Evolutionary conservation across 2,113 vertebrate genomes (phyloP).

Genomic region (Podarcis muralis): DNA sequence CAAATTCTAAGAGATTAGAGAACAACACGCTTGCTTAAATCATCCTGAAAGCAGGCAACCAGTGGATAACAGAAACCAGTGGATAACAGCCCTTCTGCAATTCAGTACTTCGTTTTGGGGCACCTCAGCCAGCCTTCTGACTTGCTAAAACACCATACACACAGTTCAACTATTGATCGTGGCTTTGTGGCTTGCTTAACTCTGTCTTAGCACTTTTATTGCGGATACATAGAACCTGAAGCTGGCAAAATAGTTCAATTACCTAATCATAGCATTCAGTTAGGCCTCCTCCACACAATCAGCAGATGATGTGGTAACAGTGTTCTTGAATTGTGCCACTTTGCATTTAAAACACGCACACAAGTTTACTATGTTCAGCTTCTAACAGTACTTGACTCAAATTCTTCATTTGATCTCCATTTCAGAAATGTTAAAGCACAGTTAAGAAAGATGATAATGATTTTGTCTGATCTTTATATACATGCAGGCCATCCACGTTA

Average conservation of each 20-base stretch:
- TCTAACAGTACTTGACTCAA: neutral
- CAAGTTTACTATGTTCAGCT: neutral
- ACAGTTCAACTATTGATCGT: neutral
- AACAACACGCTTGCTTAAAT: neutral
- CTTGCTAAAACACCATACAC: neutral
- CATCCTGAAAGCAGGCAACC: neutral
- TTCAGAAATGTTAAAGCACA: neutral
- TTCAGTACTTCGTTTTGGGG: neutral
- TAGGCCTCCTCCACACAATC: neutral
- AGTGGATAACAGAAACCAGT: neutral
- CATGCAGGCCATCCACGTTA: neutral
- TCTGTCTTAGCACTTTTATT: neutral
- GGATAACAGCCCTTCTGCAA: slow-evolving; percentile 1
- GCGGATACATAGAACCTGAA: neutral
- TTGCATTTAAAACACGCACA: neutral
- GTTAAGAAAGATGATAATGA: neutral
- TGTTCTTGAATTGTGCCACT: neutral
- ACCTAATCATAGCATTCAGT: neutral
- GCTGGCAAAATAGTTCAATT: neutral
- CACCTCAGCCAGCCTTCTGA: neutral
- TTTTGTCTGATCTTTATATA: neutral
- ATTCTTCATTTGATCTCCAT: neutral
- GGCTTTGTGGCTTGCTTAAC: neutral
- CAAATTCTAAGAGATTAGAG: neutral
- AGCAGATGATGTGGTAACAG: neutral